These are phyloP conservation scores for Plebejus argus DNA, from an alignment of 2,888 invertebrate species.

Conservation along the genomic window DNA sequence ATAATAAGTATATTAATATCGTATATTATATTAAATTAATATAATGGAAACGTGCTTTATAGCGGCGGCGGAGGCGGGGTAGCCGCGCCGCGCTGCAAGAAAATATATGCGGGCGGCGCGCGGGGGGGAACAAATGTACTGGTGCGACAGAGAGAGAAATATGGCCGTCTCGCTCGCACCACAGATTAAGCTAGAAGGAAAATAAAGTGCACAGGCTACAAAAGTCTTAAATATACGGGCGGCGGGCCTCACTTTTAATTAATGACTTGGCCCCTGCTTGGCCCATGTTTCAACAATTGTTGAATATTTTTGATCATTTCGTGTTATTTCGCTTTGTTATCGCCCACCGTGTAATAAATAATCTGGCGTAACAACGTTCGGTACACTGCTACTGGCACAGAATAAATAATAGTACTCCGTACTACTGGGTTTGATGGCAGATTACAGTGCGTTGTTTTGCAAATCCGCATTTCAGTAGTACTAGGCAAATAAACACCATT, in stretches of 20 bases:
- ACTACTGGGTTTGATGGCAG: constrained; percentile 15
- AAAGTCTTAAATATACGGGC: constrained; percentile 60
- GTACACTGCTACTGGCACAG: background rate
- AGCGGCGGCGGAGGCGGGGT: constrained; percentile 71
- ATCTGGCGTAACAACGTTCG: background rate
- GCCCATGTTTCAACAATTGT: constrained; percentile 47
- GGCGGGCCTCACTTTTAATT: constrained; percentile 48
- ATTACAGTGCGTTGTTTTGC: background rate
- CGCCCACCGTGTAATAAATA: constrained; percentile 11
- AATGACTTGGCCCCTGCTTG: constrained; percentile 46
- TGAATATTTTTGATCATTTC: constrained; percentile 16
- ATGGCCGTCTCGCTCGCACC: constrained; percentile 47
- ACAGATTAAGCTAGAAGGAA: constrained; percentile 63
- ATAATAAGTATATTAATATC: background rate
- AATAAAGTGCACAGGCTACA: constrained; percentile 64
- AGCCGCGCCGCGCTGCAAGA: constrained; percentile 67
- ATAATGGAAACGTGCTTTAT: constrained; percentile 62
- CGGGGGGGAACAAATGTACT: constrained; percentile 48
- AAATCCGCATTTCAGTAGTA: background rate
- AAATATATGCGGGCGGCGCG: constrained; percentile 60
- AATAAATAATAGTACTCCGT: too few relatives aligned
- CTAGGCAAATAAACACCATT: background rate
- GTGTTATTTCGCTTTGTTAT: constrained; percentile 18
- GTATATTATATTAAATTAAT: constrained; percentile 33
- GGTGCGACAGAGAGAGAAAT: constrained; percentile 49